phyloP scores from a whole-genome alignment of 2,797 vertebrate genomes.

The Lepilemur septentrionalis region DNA sequence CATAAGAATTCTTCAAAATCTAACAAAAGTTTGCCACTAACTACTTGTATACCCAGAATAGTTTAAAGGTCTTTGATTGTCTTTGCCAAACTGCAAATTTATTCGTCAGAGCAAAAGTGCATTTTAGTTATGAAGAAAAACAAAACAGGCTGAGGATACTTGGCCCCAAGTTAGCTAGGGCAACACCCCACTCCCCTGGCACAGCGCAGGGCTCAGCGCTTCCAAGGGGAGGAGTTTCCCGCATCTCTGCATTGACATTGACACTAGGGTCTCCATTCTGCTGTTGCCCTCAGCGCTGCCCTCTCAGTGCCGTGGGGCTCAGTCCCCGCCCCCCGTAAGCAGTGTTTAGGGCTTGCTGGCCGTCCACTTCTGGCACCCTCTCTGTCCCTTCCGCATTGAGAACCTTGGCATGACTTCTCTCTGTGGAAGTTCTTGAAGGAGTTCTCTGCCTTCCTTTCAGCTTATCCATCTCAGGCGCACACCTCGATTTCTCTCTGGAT shows the following conservation, averaged over 20 bases:
- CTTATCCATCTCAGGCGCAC: background rate
- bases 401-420: accelerated
- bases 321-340: accelerated
- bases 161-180: background rate
- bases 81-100: background rate
- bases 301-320: too few relatives aligned
- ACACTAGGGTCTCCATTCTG: background rate
- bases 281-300: background rate
- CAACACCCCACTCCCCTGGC: accelerated
- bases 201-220: accelerated
- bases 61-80: background rate
- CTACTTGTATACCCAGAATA: background rate
- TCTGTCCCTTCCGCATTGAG: background rate
- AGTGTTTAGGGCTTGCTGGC: background rate
- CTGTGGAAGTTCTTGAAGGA: background rate
- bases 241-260: accelerated
- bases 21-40: background rate
- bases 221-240: accelerated
- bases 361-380: too few relatives aligned
- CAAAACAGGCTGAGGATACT: background rate
- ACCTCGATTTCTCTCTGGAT: background rate
- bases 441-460: background rate
- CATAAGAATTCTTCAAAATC: background rate
- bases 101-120: background rate
- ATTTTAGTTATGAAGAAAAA: background rate